Evolutionary conservation across 2,888 invertebrate species (phyloP), one percentile per base, ranked within the genome.

Genomic region (Xestia sexstrigata): DNA sequence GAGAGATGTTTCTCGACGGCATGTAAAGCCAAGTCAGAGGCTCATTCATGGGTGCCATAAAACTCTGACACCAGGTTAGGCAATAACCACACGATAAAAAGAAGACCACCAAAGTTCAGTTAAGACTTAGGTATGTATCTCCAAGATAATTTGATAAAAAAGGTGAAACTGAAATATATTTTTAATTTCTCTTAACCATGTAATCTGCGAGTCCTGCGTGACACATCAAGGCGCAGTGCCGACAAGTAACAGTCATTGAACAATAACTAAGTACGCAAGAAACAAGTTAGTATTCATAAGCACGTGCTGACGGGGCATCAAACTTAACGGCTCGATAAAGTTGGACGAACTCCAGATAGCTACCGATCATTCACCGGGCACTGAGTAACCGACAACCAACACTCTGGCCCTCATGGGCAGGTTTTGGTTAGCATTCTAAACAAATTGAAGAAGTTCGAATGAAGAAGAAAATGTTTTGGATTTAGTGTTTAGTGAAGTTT

Each of bases 231-330:
- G 69, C 70, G 63, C 70, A 77, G 35, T 55, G 78, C 73, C 70
- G 70, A 45, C 68, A 60, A 71, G 79, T 74, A 69, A 82, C 65
- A 81, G 62, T 86, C 71, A 83, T 83, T 78, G 71, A 71, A 86
- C 86, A 83, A 86, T 83, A 74, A 68, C 73, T 86, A 68, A 78
- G 63, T 67, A 63, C 76, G 66, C 87, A 82, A 82, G 87, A 84
- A 84, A 66, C 70, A 76, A 74, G 72, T 87, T 88, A 87, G 79
- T 87, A 88, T 88, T 88, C 87, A 85, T 79, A 75, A 74, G 79
- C 87, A 87, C 87, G 87, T 69, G 77, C 87, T 84, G 74, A 77
- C 70, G 76, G 85, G 79, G 73, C 87, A 79, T 88, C 72, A 79
- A 82, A 77, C 63, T 76, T 78, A 65, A 84, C 81, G 47, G 75